These are phyloP conservation scores for Lasioglossum albipes DNA, from an alignment of 1,140 invertebrate species.

Conservation along the genomic window DNA sequence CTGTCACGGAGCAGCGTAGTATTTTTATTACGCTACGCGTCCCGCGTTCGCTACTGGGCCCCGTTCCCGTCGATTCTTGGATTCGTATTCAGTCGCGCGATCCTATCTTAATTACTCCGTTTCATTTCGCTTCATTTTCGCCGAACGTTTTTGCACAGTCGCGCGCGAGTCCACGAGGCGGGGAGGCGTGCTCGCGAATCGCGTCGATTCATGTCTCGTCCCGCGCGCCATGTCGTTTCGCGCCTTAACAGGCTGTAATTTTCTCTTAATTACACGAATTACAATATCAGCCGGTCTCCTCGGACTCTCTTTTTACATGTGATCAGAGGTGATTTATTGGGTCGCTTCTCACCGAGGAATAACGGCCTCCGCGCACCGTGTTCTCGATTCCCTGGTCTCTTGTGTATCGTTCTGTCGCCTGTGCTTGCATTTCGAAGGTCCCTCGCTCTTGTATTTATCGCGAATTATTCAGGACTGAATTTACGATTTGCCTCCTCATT, in stretches of 20 bases:
- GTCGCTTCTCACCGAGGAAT: background rate
- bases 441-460: too few species aligned
- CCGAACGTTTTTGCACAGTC: background rate
- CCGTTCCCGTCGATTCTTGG: too few species aligned
- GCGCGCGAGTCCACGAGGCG: background rate
- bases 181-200: too few species aligned
- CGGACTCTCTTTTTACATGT: background rate
- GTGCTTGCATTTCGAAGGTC: too few species aligned
- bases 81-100: too few species aligned
- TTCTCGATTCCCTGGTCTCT: background rate
- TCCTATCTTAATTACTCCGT: constrained; percentile 28
- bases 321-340: background rate
- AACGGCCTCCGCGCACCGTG: background rate
- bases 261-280: constrained; percentile 36
- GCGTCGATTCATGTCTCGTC: constrained; percentile 4
- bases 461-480: too few species aligned
- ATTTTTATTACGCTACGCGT: background rate
- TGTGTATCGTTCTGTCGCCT: too few species aligned
- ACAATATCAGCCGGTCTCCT: background rate
- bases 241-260: constrained; percentile 18
- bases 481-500: too few species aligned
- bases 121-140: constrained; percentile 10
- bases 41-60: too few species aligned
- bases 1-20: background rate
- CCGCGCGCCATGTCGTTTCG: background rate